Evolutionary conservation across 1,140 invertebrate species (phyloP).

Genomic region (Megalopta genalis): DNA sequence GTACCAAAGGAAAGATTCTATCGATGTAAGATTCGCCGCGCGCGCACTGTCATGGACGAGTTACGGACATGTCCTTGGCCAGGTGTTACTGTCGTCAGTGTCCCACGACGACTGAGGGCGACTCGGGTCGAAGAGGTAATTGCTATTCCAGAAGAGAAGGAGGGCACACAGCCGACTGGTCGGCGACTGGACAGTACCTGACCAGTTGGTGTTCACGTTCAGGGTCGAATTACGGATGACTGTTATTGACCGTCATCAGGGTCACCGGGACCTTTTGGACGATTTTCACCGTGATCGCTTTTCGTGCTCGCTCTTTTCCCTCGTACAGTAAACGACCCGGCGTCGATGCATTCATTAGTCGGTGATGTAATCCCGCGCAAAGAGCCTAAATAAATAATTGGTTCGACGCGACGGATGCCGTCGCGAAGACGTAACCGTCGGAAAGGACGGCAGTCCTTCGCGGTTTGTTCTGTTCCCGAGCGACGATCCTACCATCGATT

Average conservation of each 20-base stretch:
- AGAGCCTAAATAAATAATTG: too few species aligned
- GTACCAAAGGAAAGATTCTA: constrained; percentile 35
- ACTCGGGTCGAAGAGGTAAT: constrained; percentile 69
- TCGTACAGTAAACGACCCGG: background rate
- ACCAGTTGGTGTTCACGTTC: constrained; percentile 76
- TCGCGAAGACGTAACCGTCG: too few species aligned
- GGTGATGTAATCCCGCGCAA: too few species aligned
- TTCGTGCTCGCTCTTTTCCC: background rate
- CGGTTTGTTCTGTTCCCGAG: too few species aligned
- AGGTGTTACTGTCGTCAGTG: constrained; percentile 68
- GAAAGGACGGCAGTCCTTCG: too few species aligned
- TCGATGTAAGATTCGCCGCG: constrained; percentile 47
- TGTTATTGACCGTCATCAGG: constrained; percentile 73
- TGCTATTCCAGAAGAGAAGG: constrained; percentile 72
- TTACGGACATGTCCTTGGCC: constrained; percentile 65
- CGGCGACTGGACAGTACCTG: constrained; percentile 69
- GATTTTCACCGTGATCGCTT: background rate
- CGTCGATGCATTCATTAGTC: background rate
- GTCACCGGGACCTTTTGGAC: constrained; percentile 20
- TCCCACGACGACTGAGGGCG: constrained; percentile 69
- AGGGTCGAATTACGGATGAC: constrained; percentile 70
- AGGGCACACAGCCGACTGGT: constrained; percentile 64
- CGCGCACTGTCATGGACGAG: constrained; percentile 62
- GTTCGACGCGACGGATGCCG: too few species aligned
- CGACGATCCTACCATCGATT: too few species aligned